Evolutionary conservation across 2,113 vertebrate genomes (phyloP).

Genomic region (Recurvirostra avosetta): DNA sequence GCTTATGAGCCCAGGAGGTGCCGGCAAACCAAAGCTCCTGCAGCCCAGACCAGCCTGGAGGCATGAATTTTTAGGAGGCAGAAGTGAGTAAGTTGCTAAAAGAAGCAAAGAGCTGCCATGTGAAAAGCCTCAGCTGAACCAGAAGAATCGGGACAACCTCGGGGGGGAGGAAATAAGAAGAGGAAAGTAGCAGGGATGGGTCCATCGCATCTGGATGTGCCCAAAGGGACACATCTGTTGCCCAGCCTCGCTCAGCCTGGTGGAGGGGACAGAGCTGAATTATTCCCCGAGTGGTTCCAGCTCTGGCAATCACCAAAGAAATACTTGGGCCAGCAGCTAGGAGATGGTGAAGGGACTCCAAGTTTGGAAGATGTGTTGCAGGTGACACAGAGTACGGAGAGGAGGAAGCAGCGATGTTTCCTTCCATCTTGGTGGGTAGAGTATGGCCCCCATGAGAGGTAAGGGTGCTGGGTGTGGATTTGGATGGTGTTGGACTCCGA

Average conservation of each 20-base stretch:
- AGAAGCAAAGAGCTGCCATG: background rate
- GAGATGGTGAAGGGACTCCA: background rate
- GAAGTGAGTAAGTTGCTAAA: background rate
- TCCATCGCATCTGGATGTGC: background rate
- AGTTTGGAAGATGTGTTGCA: background rate
- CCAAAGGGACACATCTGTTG: background rate
- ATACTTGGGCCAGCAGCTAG: background rate
- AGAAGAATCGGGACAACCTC: background rate
- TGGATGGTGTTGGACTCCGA: background rate
- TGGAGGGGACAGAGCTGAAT: background rate
- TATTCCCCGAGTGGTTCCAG: accelerated
- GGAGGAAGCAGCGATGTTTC: background rate
- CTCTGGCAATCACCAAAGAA: background rate
- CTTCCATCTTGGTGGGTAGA: background rate
- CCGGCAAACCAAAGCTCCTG: background rate
- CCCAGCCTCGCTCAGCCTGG: background rate
- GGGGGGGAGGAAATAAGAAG: background rate
- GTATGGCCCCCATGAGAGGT: background rate
- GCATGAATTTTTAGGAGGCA: background rate
- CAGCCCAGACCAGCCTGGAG: background rate
- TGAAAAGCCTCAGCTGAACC: background rate
- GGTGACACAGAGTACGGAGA: background rate
- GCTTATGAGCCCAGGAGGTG: background rate
- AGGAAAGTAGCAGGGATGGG: background rate
- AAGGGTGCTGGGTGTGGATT: background rate